Evolutionary conservation across 2,113 vertebrate species (phyloP), one percentile per base, ranked within the genome.

Genomic region (Pimephales promelas): DNA sequence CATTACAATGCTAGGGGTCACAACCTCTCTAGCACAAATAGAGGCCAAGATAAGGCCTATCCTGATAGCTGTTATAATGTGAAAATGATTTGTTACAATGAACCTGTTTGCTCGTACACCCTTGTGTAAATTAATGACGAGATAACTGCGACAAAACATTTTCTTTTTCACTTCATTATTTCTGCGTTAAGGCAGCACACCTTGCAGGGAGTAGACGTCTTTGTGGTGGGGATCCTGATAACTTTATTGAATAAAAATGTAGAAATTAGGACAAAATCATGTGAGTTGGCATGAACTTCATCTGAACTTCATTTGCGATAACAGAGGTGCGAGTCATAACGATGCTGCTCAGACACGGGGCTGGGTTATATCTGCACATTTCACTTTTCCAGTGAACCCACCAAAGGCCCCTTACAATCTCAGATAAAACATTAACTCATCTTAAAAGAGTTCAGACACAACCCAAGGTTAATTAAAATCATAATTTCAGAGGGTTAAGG

Each of bases 11-110:
- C 87, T 72, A 86, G 76, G 87, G 88, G 92, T 91, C 90, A 87
- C 82, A 90, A 93, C 90, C 85, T 87, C 68, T 40, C 81, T 70
- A 79, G 91, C 88, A 85, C 76, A 83, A 83, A 70, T 54, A 28
- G 75, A 80, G 7, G 31, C 34, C 84, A 61, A 83, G 90, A 92
- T 91, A 94, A 93, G 87, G 14, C n/a, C 1, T 83, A 77, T 87
- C 86, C 89, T 89, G 83, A 9, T 73, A 18, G 7, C 64, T 54
- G 7, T 79, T 70, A 36, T 90, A 91, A 92, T 85, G 83, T 89
- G 87, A 85, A 92, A 90, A 89, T 47, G 84, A 91, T 91, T 83
- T 18, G 83, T 78, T 52, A 70, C 59, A 84, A 77, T 68, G 72
- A 52, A 16, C 24, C 20, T 52, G 59, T 83, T 62, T 76, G 72